Conservation (phyloP, 2,888 invertebrate genomes). For the Alviniconcha strummeri region DNA sequence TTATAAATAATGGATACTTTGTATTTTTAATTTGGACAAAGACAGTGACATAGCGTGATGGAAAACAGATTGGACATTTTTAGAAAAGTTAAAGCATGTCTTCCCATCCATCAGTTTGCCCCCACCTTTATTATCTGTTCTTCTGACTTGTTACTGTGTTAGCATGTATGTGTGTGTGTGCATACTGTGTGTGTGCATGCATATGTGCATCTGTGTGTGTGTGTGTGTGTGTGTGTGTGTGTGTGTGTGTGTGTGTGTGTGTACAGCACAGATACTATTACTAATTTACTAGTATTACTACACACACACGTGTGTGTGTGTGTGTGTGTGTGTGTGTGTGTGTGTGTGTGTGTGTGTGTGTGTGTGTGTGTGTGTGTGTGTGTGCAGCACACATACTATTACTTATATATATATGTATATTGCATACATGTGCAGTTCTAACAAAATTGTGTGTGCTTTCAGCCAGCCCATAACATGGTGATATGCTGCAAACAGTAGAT, state of each 20-base stretch:
- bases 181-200: neutral
- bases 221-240: neutral
- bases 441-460: neutral
- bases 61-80: too few relatives aligned
- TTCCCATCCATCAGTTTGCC: too few relatives aligned
- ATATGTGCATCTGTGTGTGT: neutral
- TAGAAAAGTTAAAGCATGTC: too few relatives aligned
- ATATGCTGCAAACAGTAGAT: too few relatives aligned
- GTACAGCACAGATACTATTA: neutral
- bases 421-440: neutral
- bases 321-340: neutral
- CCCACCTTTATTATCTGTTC: too few relatives aligned
- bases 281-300: neutral
- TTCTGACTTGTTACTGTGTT: neutral
- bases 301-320: neutral
- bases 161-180: neutral
- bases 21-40: too few relatives aligned
- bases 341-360: neutral
- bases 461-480: too few relatives aligned
- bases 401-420: neutral
- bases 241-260: neutral
- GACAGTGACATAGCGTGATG: too few relatives aligned
- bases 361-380: slow-evolving; percentile 8
- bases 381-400: neutral
- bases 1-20: too few relatives aligned